Conservation (phyloP, 1,140 invertebrate genomes). For the Metaphire vulgaris region DNA sequence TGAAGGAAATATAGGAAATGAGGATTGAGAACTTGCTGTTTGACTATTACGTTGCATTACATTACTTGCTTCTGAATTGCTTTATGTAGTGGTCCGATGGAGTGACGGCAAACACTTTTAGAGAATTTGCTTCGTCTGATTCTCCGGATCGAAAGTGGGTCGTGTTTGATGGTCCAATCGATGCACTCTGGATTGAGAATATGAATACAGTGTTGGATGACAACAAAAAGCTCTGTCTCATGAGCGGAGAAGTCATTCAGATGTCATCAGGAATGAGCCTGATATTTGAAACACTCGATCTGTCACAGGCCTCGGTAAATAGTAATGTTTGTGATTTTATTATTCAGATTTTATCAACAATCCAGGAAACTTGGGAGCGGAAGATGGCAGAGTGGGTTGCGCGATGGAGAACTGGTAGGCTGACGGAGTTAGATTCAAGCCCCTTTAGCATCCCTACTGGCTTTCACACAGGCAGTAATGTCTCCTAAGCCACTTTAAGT, state of each 20-base stretch:
- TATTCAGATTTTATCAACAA: not conserved
- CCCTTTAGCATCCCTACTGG: too few species aligned
- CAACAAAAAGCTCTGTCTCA: constrained; percentile 54
- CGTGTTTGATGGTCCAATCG: constrained; percentile 53
- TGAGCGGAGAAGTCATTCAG: constrained; percentile 54
- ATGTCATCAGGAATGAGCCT: constrained; percentile 50
- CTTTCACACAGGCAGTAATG: too few species aligned
- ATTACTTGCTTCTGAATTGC: too few species aligned
- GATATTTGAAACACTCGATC: constrained; percentile 53
- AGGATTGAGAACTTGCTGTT: too few species aligned
- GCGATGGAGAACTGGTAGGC: too few species aligned
- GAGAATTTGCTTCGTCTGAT: constrained; percentile 50
- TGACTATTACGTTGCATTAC: too few species aligned
- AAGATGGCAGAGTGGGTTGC: too few species aligned
- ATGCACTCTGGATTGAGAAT: constrained; percentile 54
- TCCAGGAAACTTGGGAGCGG: too few species aligned
- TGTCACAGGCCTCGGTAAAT: constrained; percentile 56
- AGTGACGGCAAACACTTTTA: constrained; percentile 56
- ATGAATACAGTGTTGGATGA: constrained; percentile 55
- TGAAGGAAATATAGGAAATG: too few species aligned
- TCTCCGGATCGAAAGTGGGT: constrained; percentile 52
- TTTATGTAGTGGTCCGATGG: constrained; percentile 55
- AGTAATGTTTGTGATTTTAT: not conserved
- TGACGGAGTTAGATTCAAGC: too few species aligned
- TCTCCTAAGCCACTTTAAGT: too few species aligned